Conservation (phyloP, 2,888 invertebrate genomes). For the Cheilosia scutellata region DNA sequence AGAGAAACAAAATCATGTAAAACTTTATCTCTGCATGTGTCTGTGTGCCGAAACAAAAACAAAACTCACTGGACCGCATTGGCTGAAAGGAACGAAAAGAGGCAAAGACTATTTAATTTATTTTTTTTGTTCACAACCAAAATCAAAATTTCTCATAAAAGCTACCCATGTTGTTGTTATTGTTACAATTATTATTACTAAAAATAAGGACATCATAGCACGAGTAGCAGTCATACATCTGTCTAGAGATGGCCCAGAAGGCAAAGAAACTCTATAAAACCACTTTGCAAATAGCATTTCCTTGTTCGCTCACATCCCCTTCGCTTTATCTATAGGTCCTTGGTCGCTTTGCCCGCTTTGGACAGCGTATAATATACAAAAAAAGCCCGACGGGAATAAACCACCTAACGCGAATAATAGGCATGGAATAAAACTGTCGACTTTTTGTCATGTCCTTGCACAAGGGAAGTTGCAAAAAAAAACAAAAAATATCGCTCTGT, state of each 20-base stretch:
- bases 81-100: background rate
- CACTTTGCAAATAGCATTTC: slow-evolving; percentile 72
- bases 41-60: background rate
- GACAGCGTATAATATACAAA: slow-evolving; percentile 51
- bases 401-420: slow-evolving; percentile 74
- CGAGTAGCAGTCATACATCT: slow-evolving; percentile 37
- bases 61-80: slow-evolving; percentile 23
- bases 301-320: slow-evolving; percentile 50
- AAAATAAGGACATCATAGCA: slow-evolving; percentile 34
- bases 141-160: slow-evolving; percentile 61
- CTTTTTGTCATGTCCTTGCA: slow-evolving; percentile 66
- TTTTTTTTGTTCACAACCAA: slow-evolving; percentile 9
- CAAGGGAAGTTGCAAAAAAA: slow-evolving; percentile 41
- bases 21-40: slow-evolving; percentile 19
- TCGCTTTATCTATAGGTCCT: slow-evolving; percentile 22
- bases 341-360: slow-evolving; percentile 31
- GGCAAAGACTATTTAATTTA: background rate
- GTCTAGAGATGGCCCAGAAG: slow-evolving; percentile 9
- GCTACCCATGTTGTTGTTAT: slow-evolving; percentile 50
- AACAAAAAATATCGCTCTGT: slow-evolving; percentile 43
- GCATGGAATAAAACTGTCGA: slow-evolving; percentile 74
- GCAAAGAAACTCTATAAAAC: slow-evolving; percentile 50
- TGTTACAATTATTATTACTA: slow-evolving; percentile 54
- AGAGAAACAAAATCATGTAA: slow-evolving; percentile 36
- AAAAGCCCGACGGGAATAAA: slow-evolving; percentile 54